phyloP scores from a whole-genome alignment of 2,888 invertebrate species.

The Parelbella ahira region DNA sequence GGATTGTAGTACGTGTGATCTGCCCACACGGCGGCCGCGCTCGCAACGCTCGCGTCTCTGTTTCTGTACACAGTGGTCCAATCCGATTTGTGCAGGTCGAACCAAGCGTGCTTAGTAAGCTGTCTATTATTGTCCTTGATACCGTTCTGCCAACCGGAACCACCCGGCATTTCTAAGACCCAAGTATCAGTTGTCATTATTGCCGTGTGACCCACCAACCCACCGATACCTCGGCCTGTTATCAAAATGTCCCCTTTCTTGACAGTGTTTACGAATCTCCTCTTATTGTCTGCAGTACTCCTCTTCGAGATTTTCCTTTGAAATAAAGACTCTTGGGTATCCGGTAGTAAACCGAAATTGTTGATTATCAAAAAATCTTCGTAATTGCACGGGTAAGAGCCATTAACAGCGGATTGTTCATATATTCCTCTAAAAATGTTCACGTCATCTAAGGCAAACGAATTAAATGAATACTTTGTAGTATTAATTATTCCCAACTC shows the following conservation, averaged over 20 bases:
- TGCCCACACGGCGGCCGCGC: slow-evolving; percentile 47
- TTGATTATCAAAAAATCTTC: slow-evolving; percentile 57
- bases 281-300: slow-evolving; percentile 47
- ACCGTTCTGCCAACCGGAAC: slow-evolving; percentile 39
- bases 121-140: slow-evolving; percentile 50
- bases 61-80: slow-evolving; percentile 53
- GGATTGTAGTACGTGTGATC: slow-evolving; percentile 48
- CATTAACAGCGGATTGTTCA: too few relatives aligned
- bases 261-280: slow-evolving; percentile 47
- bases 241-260: slow-evolving; percentile 51
- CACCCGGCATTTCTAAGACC: slow-evolving; percentile 55
- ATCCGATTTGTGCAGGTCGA: slow-evolving; percentile 45
- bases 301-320: slow-evolving; percentile 49
- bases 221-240: slow-evolving; percentile 40
- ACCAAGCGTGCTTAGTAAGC: slow-evolving; percentile 47
- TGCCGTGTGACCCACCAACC: slow-evolving; percentile 50
- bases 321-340: slow-evolving; percentile 53
- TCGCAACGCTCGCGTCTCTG: slow-evolving; percentile 39
- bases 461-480: slow-evolving; percentile 50
- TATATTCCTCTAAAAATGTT: slow-evolving; percentile 51
- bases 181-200: slow-evolving; percentile 52
- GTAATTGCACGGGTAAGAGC: slow-evolving; percentile 47
- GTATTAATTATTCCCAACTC: slow-evolving; percentile 56
- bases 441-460: slow-evolving; percentile 49
- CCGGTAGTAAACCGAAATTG: slow-evolving; percentile 51